Percentiles rank a stretch among this genome's conserved stretches.
Evolutionary conservation across 2,113 vertebrate species (phyloP).

Genomic region (Petrocephalus microphthalmus): DNA sequence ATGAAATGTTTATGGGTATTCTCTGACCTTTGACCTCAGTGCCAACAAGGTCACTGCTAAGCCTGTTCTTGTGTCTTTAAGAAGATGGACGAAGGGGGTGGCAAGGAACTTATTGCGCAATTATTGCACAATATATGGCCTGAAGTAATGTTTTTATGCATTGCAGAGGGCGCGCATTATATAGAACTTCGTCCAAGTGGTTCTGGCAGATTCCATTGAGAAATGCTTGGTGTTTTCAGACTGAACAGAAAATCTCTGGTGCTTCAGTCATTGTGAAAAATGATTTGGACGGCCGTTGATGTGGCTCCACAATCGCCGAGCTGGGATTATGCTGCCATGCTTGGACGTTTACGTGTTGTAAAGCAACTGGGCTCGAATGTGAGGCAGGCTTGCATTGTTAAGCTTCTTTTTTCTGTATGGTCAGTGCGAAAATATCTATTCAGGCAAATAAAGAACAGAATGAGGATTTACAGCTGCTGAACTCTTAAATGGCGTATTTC

Average conservation of each 20-base stretch:
- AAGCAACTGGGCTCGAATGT: not conserved
- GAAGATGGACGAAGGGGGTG: not conserved
- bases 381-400: not conserved
- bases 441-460: not conserved
- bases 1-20: not conserved
- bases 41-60: not conserved
- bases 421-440: not conserved
- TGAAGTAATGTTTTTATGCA: not conserved
- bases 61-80: not conserved
- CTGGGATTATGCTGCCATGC: not conserved
- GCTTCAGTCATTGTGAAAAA: not conserved
- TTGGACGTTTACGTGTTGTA: not conserved
- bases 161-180: not conserved
- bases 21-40: not conserved
- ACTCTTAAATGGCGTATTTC: not conserved
- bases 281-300: not conserved
- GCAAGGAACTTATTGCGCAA: too few species aligned
- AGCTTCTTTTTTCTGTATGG: not conserved
- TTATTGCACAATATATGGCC: not conserved
- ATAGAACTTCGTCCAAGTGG: not conserved
- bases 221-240: not conserved
- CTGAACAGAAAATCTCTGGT: not conserved
- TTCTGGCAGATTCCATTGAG: not conserved
- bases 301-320: not conserved
- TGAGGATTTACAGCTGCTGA: not conserved